phyloP scores from a whole-genome alignment of 2,888 invertebrate genomes.

The Acleris holmiana region DNA sequence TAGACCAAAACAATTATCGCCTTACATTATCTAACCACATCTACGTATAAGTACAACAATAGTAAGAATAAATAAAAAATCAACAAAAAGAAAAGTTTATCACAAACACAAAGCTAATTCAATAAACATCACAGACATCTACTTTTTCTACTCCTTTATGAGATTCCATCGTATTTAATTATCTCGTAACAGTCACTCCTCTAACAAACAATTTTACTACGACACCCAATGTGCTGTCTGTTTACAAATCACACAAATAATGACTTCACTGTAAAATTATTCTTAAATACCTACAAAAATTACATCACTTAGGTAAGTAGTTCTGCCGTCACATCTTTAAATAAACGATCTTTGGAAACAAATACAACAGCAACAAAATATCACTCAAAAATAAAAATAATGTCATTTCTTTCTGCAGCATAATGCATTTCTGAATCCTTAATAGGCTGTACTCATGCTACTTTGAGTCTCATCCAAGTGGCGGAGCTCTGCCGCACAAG shows the following conservation, averaged over 20 bases:
- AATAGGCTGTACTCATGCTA: not conserved
- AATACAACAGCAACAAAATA: not conserved
- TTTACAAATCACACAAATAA: conserved; percentile 8
- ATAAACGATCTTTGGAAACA: not conserved
- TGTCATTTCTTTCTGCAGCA: not conserved
- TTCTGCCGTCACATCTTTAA: not conserved
- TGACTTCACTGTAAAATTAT: not conserved
- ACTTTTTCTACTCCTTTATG: conserved; percentile 63
- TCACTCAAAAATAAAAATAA: not conserved
- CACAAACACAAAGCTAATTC: conserved; percentile 62
- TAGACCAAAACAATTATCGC: conserved; percentile 43
- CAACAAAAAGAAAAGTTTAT: conserved; percentile 46
- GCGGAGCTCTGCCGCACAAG: no score
- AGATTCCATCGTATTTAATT: conserved; percentile 60
- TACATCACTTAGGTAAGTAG: not conserved
- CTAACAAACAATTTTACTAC: conserved; percentile 63
- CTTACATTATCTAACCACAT: conserved; percentile 41
- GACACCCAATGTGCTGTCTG: conserved; percentile 60
- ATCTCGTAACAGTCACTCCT: conserved; percentile 58
- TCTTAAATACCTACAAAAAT: not conserved
- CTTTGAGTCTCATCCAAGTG: not conserved
- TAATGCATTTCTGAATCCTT: conserved; percentile 2
- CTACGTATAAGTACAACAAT: conserved; percentile 43
- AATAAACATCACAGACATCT: conserved; percentile 79
- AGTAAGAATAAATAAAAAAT: conserved; percentile 42